phyloP scores from a whole-genome alignment of 1,140 invertebrate genomes.

The Diuraphis noxia region DNA sequence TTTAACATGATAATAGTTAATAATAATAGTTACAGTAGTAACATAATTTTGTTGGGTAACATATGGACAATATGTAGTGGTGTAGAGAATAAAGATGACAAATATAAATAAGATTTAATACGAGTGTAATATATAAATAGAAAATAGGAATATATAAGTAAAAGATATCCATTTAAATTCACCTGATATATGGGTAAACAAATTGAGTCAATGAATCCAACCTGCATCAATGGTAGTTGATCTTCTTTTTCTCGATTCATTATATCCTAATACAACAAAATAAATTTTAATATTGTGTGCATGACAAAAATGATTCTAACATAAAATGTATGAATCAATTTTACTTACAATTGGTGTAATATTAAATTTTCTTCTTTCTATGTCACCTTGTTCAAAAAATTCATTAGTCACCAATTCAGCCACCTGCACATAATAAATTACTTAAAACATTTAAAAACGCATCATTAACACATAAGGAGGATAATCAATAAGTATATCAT shows the following conservation, averaged over 20 bases:
- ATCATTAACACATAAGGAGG: not conserved
- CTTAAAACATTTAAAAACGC: not conserved
- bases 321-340: not conserved
- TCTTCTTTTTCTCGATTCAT: constrained; percentile 97
- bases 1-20: too few species aligned
- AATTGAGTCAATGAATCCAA: constrained; percentile 94
- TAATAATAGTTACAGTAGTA: too few species aligned
- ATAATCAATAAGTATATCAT: not conserved
- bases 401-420: constrained; percentile 91
- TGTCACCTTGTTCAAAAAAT: constrained; percentile 95
- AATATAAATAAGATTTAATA: too few species aligned
- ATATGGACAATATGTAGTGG: too few species aligned
- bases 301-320: not conserved
- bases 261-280: constrained; percentile 72
- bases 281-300: not conserved
- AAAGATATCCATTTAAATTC: constrained; percentile 62
- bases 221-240: constrained; percentile 93
- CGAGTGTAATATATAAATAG: not conserved
- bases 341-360: constrained; percentile 81
- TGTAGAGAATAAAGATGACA: too few species aligned
- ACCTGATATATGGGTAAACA: constrained; percentile 95
- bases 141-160: not conserved
- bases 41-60: too few species aligned
- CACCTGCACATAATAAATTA: constrained; percentile 61
- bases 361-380: constrained; percentile 82